These are phyloP conservation scores for Calidris pugnax DNA, from an alignment of 2,113 vertebrate species.

Conservation along the genomic window DNA sequence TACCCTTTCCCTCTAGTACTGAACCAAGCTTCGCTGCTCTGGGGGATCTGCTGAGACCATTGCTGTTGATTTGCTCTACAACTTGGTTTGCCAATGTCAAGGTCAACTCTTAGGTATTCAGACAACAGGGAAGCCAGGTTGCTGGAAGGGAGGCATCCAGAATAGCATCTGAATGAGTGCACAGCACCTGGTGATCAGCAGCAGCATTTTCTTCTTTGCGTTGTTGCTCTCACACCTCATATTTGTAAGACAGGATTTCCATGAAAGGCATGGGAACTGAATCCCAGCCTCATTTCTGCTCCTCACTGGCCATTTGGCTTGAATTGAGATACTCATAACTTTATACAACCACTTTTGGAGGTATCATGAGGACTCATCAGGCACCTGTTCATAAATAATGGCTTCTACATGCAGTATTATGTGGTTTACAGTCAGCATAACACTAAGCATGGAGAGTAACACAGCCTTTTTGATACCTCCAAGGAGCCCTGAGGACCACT, in stretches of 20 bases:
- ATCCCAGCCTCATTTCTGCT: neutral
- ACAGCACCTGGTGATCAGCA: slow-evolving; percentile 2
- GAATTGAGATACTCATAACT: neutral
- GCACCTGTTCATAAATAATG: neutral
- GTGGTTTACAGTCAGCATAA: neutral
- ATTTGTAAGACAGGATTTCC: neutral
- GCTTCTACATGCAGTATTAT: neutral
- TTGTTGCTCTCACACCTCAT: neutral
- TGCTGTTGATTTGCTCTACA: neutral
- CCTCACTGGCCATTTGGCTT: neutral
- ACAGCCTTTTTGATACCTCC: neutral
- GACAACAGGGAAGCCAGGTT: neutral
- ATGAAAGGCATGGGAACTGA: neutral
- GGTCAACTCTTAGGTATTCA: neutral
- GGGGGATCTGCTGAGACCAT: neutral
- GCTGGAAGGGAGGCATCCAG: neutral
- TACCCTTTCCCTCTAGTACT: neutral
- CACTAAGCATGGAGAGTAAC: neutral
- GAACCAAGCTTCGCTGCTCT: neutral
- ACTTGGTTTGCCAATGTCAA: neutral
- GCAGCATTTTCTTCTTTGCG: neutral
- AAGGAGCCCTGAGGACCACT: neutral
- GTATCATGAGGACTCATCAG: neutral
- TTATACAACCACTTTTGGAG: neutral
- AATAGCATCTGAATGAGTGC: neutral